Conservation (phyloP, 2,797 vertebrate species). For the Streptopelia turtur region DNA sequence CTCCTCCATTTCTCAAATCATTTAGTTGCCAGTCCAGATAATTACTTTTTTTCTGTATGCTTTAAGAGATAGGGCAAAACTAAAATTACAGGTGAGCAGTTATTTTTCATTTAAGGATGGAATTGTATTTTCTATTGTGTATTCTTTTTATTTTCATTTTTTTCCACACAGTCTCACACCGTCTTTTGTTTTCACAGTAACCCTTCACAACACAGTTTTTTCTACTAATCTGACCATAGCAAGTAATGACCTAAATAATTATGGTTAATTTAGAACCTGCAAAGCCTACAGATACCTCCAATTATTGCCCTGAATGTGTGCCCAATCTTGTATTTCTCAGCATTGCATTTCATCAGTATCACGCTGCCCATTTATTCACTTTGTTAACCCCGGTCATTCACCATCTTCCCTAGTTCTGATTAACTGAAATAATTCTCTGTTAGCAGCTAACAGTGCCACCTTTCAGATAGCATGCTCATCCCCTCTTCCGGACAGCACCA, state of each 20-base stretch:
- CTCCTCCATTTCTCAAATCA: not conserved
- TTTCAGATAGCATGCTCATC: not conserved
- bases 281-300: constrained; percentile 2
- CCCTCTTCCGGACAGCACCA: not conserved
- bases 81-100: not conserved
- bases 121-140: not conserved
- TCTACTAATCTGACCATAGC: not conserved
- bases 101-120: not conserved
- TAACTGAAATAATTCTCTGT: not conserved
- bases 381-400: constrained; percentile 39
- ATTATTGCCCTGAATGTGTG: not conserved
- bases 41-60: not conserved
- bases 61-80: not conserved
- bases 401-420: constrained; percentile 6
- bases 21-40: not conserved
- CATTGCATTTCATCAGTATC: not conserved
- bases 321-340: not conserved
- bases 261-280: not conserved
- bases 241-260: not conserved
- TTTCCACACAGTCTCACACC: not conserved
- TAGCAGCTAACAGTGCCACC: not conserved
- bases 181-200: not conserved
- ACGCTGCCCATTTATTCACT: not conserved
- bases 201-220: not conserved
- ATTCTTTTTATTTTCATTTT: no score